Evolutionary conservation across 2,888 invertebrate genomes (phyloP), one percentile per base, ranked within the genome.

Genomic region (Sycophila texana): DNA sequence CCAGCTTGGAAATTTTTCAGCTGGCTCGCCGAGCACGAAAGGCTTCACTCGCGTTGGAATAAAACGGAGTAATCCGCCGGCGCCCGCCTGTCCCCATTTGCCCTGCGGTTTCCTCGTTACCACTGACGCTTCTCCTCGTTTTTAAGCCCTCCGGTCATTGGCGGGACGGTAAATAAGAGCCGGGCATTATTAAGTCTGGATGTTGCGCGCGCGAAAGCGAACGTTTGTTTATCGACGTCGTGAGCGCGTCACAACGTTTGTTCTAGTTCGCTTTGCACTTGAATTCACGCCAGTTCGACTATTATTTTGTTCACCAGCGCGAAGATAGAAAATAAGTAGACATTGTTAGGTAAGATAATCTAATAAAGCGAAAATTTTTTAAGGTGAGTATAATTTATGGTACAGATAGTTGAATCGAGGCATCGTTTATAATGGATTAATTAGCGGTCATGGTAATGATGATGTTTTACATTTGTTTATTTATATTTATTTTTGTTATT

Each of bases 31-130:
- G 39, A 4, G 39, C 60, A 60, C 26, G 14, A 1, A 10, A 63
- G 63, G n/a, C 63, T 30, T 39, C 39, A 63, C 39, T 39, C 49
- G n/a, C 53, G 72, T 26, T 39, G 53, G 30, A 63, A 63, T 73
- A 73, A 63, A 73, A 73, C 61, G 53, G n/a, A 53, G 72, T 73
- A 73, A 73, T 73, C 57, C 30, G 70, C 57, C 49, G 20, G 61
- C 53, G 53, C 14, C 63, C n/a, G n/a, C n/a, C 63, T n/a, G 63
- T 73, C 26, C 51, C 63, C 30, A 53, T 70, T 70, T 70, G 70
- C 22, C 57, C 47, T 63, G 72, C 63, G 72, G 72, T 53, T 63
- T 73, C 14, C 72, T 73, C 72, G 49, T 18, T 26, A n/a, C 30
- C n/a, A 58, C 53, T 61, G 20, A 7, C 20, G 55, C 18, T 14